Conservation (phyloP, 1,140 invertebrate genomes). For the Brachionus rubens region DNA sequence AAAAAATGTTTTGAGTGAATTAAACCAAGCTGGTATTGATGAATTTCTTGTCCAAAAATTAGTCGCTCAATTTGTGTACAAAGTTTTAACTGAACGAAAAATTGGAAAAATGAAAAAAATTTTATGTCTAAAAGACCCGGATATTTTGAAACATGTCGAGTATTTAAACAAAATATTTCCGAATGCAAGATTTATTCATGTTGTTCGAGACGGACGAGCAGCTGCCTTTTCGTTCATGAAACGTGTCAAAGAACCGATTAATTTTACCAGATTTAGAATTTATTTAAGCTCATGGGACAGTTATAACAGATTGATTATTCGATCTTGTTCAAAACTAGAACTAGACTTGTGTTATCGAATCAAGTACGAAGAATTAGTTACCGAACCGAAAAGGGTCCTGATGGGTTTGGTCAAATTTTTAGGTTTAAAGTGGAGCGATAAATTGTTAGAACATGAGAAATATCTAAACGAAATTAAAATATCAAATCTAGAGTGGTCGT, state of each 20-base stretch:
- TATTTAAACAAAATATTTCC: constrained; percentile 63
- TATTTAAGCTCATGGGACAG: not conserved
- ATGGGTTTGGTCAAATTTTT: not conserved
- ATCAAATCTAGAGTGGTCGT: constrained; percentile 10
- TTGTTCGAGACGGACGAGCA: constrained; percentile 93
- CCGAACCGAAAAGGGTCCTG: not conserved
- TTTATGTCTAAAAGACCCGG: constrained; percentile 4
- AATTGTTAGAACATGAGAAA: not conserved
- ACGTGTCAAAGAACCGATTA: not conserved
- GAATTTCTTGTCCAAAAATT: not conserved
- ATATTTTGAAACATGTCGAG: not conserved
- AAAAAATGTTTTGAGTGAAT: not conserved
- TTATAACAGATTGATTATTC: not conserved
- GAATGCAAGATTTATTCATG: constrained; percentile 87
- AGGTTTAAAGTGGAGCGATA: not conserved
- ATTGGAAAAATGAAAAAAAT: not conserved
- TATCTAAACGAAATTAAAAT: not conserved
- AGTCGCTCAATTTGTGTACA: not conserved
- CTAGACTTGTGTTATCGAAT: not conserved
- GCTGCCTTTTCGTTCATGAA: constrained; percentile 66
- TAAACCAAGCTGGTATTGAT: not conserved
- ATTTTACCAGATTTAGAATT: not conserved
- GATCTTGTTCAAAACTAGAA: not conserved
- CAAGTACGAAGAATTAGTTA: not conserved
- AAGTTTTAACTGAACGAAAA: not conserved